Base-by-base conservation (phyloP, 64 coral and sea anemone genomes). In the Orbicella faveolata region DNA sequence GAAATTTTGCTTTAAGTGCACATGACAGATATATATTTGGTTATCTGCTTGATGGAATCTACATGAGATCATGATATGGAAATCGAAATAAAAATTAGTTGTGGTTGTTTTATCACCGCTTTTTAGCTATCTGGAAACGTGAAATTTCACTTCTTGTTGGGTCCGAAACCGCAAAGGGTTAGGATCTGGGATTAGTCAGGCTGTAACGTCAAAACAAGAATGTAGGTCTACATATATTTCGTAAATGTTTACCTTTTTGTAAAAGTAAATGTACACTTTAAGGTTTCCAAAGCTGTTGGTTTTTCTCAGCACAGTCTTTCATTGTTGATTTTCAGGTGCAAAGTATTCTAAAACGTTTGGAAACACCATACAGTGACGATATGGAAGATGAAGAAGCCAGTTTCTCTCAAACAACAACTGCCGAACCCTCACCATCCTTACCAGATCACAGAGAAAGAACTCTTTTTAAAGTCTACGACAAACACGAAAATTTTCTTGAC, bases 321-420 rank as follows among this genome's bases (percentile, higher is more conserved):
- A 20, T 17, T 30, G 0, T 64, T 57, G 21, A 61, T 86, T 75
- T 90, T 0, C 30, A 96, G 94, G 90, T 96, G 6, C 81, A 76
- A 67, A 86, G 76, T 65, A 81, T 96, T 20, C 77, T 96, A 41
- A 90, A 87, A 62, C 87, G 92, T 12, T 86, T 96, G 72, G 82
- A 96, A 83, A 96, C 59, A 70, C 94, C 94, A 69, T 96, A 96
- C 81, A 93, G 87, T 90, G 91, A 93, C 48, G 39, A 89, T 63
- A 37, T 82, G 52, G 61, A 75, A 72, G 62, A 73, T 55, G 41
- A 87, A 14, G 12, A 52, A 61, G 67, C 59, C 26, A 14, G 26
- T 2, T 23, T 25, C 21, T 55, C 33, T 76, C 59, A 82, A 74
- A 34, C n/a, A 23, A 30, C 14, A 66, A 55, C 19, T 36, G 41